phyloP scores from a whole-genome alignment of 2,113 vertebrate genomes.

The Oncorhynchus mykiss region DNA sequence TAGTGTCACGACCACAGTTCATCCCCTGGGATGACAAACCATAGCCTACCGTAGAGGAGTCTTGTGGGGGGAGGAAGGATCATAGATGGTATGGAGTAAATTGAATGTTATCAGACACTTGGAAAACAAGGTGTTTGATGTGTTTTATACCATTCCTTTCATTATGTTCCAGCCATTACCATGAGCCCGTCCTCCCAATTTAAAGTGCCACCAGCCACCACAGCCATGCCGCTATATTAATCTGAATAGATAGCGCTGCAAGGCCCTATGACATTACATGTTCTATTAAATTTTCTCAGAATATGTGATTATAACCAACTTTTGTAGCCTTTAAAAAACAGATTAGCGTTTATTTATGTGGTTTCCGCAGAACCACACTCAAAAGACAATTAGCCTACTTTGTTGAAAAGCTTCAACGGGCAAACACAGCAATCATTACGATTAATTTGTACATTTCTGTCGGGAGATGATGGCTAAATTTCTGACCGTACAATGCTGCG shows the following conservation, averaged over 20 bases:
- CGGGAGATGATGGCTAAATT: neutral
- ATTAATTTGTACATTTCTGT: neutral
- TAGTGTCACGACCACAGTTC: constrained; percentile 13
- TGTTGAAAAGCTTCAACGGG: no score
- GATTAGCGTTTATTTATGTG: neutral
- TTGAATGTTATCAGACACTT: no score
- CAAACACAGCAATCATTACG: no score
- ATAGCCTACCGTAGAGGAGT: no score
- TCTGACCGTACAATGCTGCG: neutral
- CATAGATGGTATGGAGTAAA: no score
- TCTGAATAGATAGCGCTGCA: neutral
- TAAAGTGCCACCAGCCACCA: no score
- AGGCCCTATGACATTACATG: neutral
- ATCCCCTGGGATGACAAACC: constrained; percentile 13
- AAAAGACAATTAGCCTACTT: neutral
- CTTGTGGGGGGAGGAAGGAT: no score
- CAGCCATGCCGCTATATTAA: neutral
- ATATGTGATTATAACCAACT: neutral
- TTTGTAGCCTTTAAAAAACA: neutral
- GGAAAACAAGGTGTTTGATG: no score
- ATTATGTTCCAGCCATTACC: no score
- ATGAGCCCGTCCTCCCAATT: no score
- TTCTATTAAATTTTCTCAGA: neutral
- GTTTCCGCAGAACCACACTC: neutral
- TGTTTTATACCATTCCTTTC: no score